Conservation (phyloP, 2,888 invertebrate species). For the Resseliella maxima region DNA sequence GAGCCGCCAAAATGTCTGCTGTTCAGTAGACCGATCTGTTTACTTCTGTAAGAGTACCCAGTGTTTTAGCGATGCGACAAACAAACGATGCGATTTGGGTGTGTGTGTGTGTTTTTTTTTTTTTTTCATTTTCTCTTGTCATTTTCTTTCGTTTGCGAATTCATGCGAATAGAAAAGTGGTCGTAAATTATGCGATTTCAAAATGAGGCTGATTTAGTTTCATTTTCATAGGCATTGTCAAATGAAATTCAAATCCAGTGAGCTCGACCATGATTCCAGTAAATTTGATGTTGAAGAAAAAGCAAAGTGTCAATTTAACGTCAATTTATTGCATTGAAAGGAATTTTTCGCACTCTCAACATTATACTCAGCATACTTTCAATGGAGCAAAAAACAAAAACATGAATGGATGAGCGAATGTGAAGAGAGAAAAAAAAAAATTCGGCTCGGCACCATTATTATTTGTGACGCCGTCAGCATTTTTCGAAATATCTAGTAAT, state of each 20-base stretch:
- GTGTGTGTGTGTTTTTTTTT: not conserved
- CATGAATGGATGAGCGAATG: not conserved
- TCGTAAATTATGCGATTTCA: not conserved
- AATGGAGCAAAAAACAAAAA: no score
- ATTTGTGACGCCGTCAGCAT: not conserved
- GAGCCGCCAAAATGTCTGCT: slow-evolving; percentile 7
- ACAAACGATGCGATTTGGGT: no score
- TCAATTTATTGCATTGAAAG: slow-evolving; percentile 44
- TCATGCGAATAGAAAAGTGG: slow-evolving; percentile 16
- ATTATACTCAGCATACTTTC: not conserved
- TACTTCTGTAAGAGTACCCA: not conserved
- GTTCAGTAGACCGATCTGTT: slow-evolving; percentile 42
- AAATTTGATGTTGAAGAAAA: no score
- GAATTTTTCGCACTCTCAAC: slow-evolving; percentile 19
- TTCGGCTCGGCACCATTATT: not conserved
- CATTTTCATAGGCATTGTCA: not conserved
- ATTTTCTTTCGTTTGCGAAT: not conserved
- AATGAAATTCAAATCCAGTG: not conserved
- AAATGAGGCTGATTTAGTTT: slow-evolving; percentile 19
- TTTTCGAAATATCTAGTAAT: not conserved
- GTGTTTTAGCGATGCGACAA: not conserved
- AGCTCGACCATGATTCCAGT: no score
- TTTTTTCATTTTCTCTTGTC: not conserved
- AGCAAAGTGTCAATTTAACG: not conserved
- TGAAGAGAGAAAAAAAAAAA: not conserved